Evolutionary conservation across 2,888 invertebrate species (phyloP), one percentile per base, ranked within the genome.

Genomic region (Eretmocerus hayati): DNA sequence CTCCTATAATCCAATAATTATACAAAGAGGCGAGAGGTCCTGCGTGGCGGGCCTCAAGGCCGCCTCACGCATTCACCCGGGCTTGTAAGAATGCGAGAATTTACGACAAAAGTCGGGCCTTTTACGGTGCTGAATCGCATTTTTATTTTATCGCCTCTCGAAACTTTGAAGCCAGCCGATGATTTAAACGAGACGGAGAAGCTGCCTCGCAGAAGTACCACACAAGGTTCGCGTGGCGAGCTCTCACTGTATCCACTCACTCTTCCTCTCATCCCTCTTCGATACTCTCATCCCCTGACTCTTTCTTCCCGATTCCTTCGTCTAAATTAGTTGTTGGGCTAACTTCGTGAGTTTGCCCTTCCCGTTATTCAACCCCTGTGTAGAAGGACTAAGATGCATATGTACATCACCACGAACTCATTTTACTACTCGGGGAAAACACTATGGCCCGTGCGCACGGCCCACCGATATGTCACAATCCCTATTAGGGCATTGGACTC

Each of bases 81-180:
- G 21, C 37, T 31, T 42, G 43, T 49, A 50, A 53, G 52, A 53
- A 53, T 50, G 45, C 50, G 49, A 53, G 53, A 50, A 53, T 53
- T 53, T 53, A 53, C 50, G 53, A 53, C 53, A 53, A 53, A 53
- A 50, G 53, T 37, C 44, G 43, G 39, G 32, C 41, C 46, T 49
- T 49, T 49, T 49, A 46, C 44, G 43, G 31, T 20, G 38, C 26
- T 42, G 40, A 38, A 52, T 52, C 52, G 41, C 52, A 43, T 52
- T 52, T 52, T 52, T 52, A 49, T 52, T 52, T 52, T 52, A 49
- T 47, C 53, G 49, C 49, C 49, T 38, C 23, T 36, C 41, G 26
- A 50, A 47, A 50, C 47, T 53, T 53, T 50, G 53, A 53, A 50
- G 50, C 50, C 36, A 48, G 5, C 39, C 47, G 50, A 50, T 47